These are phyloP conservation scores for Mesocentrotus franciscanus DNA, from an alignment of 53 echinoderm and acorn worm species.

Conservation along the genomic window DNA sequence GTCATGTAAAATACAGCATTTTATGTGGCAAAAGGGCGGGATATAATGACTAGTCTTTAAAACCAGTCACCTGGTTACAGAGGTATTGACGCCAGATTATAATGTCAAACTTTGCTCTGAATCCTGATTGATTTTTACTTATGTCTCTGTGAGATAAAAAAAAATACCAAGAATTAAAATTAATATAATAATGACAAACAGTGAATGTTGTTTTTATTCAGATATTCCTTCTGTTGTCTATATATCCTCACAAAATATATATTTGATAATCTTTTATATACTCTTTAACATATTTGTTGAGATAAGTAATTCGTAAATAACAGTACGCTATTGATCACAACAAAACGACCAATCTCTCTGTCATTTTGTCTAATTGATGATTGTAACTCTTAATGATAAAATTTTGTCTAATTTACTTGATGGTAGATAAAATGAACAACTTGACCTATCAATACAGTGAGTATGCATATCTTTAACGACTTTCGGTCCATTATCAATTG, in stretches of 20 bases:
- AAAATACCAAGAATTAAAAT: not conserved
- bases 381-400: not conserved
- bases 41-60: too few relatives aligned
- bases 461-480: not conserved
- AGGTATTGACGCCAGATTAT: not conserved
- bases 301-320: not conserved
- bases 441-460: not conserved
- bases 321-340: too few relatives aligned
- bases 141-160: not conserved
- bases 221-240: too few relatives aligned
- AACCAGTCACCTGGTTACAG: too few relatives aligned
- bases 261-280: not conserved
- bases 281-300: too few relatives aligned
- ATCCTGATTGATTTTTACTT: not conserved
- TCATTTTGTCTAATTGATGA: not conserved
- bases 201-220: not conserved
- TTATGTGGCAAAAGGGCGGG: too few relatives aligned
- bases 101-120: not conserved
- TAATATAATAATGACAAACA: not conserved
- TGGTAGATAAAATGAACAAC: not conserved
- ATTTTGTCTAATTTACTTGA: slow-evolving; percentile 4
- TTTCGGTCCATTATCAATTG: slow-evolving; percentile 6
- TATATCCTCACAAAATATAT: not conserved
- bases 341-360: not conserved
- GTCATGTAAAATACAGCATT: too few relatives aligned